Conservation (phyloP, 2,113 vertebrate genomes). For the Aphelocoma coerulescens region DNA sequence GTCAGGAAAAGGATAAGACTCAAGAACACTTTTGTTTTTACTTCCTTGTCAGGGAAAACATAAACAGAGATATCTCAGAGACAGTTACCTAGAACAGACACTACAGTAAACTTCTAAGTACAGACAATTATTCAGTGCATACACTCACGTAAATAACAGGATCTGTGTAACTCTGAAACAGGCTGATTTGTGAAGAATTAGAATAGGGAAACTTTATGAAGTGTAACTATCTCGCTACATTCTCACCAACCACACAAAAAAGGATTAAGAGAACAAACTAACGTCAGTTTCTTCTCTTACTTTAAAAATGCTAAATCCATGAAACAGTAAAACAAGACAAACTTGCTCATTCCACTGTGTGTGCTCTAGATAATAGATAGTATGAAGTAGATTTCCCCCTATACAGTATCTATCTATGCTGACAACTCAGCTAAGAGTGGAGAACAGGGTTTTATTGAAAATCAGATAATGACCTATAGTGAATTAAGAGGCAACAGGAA, state of each 20-base stretch:
- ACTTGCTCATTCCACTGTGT: neutral
- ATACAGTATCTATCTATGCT: neutral
- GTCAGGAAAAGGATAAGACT: constrained; percentile 8
- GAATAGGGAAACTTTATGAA: neutral
- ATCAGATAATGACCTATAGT: neutral
- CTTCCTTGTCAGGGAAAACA: neutral
- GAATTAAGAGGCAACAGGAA: neutral
- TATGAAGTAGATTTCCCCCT: neutral
- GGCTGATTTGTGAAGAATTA: neutral
- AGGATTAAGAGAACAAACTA: neutral
- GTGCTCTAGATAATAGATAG: neutral
- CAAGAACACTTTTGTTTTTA: constrained; percentile 22
- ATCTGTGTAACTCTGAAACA: neutral
- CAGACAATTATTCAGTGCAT: neutral
- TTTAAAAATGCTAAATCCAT: neutral
- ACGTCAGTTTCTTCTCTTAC: neutral
- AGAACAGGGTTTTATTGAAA: neutral
- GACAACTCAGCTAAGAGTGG: neutral
- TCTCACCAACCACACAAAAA: neutral
- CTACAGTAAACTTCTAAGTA: neutral
- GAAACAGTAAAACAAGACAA: neutral
- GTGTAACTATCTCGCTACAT: neutral
- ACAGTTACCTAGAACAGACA: neutral
- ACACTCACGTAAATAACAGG: neutral
- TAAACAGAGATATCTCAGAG: neutral